Evolutionary conservation across 1,140 invertebrate genomes (phyloP), one percentile per base, ranked within the genome.

Genomic region (Epicauta chinensis): DNA sequence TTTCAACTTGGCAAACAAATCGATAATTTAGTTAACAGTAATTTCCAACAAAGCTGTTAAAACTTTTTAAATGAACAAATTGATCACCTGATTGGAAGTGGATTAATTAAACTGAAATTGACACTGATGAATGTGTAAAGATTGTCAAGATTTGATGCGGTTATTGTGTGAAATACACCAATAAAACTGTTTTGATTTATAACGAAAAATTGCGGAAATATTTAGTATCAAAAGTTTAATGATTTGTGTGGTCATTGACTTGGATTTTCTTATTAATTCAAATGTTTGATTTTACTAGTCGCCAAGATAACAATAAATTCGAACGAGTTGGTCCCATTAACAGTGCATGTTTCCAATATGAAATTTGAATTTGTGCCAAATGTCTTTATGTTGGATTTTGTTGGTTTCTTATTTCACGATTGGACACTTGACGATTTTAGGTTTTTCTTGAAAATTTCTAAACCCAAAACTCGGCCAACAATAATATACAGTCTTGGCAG

Each of bases 341-440:
- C n/a, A 46, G 41, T 53, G 30, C 50, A 53, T 46, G 41, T 42
- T 52, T 38, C 41, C 51, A 43, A 47, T 53, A 53, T 53, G 23
- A 23, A n/a, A 23, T 23, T 23, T 23, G 23, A 23, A 23, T 23
- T 23, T 23, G 23, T 23, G 23, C 23, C 23, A 23, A 23, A 23
- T 23, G 23, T 23, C 23, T 23, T 23, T 23, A 23, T 23, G 23
- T 23, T 23, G 23, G 7, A 23, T 23, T 23, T 23, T 23, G 4
- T 23, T 23, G 23, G 23, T 23, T 23, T 23, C 23, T 23, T 23
- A 7, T 23, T 23, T 23, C 23, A 23, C 23, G 4, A 23, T 23
- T 23, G 23, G 23, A 23, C 23, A 23, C 23, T 23, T 23, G 23
- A 23, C 23, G 4, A 23, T 23, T 23, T 23, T 23, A 7, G 7